Base-by-base conservation (phyloP, 23 tunicate species). In the Styela plicata region DNA sequence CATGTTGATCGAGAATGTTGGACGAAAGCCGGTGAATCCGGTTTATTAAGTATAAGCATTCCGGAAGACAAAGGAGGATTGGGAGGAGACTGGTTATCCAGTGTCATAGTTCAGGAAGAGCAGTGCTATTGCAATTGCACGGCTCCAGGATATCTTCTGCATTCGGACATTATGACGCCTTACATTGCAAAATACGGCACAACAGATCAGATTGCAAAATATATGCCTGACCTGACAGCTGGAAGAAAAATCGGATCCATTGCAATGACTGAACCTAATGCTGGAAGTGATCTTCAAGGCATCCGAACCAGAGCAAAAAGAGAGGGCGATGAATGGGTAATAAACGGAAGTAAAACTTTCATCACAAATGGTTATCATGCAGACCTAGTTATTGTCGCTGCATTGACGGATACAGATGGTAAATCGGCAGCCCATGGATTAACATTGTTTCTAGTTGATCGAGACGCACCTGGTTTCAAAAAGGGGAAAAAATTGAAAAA, bases 401-500 rank as follows among this genome's bases (percentile, higher is more conserved):
- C 92, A 17, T 86, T 96, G 67, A 96, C 99, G 1, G 97, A 96
- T 74, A 92, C 85, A 71, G 85, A 87, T 35, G 99, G 97, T 0
- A 96, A 91, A 73, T 91, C 96, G 18, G 87, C 85, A 26, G 99
- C 99, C n/a, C 99, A 96, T 69, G 99, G 99, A 3, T 91, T 96
- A 53, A 86, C 88, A 29, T 70, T 96, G 67, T 96, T 96, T 69
- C 83, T 96, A 2, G 99, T 96, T 23, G 97, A 90, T 87, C 86
- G 82, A 20, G 91, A 87, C 36, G 63, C 76, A 23, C 99, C 99
- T 32, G 99, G 99, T 17, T 96, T 86, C 64, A 89, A 74, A 25
- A 91, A 91, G 85, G 99, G 99, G 20, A 90, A 87, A 63, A 91
- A 84, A 7, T 67, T 96, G 74, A 91, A 96, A 74, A 96, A 96